Evolutionary conservation across 2,888 invertebrate species (phyloP), one percentile per base, ranked within the genome.

Genomic region (Chrysolina oricalcia): DNA sequence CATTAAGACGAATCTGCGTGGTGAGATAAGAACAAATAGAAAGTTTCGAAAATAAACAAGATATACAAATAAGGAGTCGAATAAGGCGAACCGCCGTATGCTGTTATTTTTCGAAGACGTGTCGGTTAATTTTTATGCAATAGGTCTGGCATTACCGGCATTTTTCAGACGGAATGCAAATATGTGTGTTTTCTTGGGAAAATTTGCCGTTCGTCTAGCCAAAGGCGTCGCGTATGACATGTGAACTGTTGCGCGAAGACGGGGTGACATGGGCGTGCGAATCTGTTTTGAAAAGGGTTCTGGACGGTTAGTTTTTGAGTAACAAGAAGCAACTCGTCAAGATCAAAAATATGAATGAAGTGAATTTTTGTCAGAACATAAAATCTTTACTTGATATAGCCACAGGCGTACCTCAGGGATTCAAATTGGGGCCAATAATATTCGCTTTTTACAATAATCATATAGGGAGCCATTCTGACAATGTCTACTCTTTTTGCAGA

Each of bases 41-140:
- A 83, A 83, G 83, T 83, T 82, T 78, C 69, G 63, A 78, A 81
- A 80, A 79, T 70, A 77, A 79, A 78, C 75, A 76, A 50, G 76
- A 66, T 73, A 70, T 80, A 80, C 81, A 81, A 82, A 83, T 83
- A 83, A 80, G 82, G 82, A 80, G 79, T 74, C 64, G 69, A 69
- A 53, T 53, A 74, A 72, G 65, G 72, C 65, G 41, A 70, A 72
- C 73, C 19, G 59, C 77, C 72, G 59, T 72, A 70, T 74, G 76
- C 67, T 72, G 70, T 74, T 70, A 69, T 75, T 77, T 75, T 70
- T 75, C 74, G 67, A 65, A 43, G 48, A 66, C 67, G 70, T 65
- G 74, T 69, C 70, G 46, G 75, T 74, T 72, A 70, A 75, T 72
- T 78, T 78, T 74, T 70, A 73, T 74, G 74, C 70, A 76, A 67